Conservation (phyloP, 2,888 invertebrate species). For the Achlya flavicornis region DNA sequence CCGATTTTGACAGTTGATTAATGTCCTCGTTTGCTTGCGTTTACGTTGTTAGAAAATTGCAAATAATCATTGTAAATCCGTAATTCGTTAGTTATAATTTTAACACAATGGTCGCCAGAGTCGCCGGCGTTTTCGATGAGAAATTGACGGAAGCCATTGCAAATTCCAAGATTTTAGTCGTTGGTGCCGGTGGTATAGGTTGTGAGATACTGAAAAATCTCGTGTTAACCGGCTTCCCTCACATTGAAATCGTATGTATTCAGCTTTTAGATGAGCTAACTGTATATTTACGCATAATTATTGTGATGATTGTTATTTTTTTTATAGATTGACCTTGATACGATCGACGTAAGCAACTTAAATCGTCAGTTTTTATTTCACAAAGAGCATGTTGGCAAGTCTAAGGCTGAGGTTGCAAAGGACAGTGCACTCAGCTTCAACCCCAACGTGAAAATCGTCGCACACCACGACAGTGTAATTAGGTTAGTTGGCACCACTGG, state of each 20-base stretch:
- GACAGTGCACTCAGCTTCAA: slow-evolving; percentile 95
- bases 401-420: slow-evolving; percentile 96
- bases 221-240: slow-evolving; percentile 95
- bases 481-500: slow-evolving; percentile 84
- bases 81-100: slow-evolving; percentile 24
- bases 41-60: slow-evolving; percentile 38
- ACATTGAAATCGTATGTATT: slow-evolving; percentile 95
- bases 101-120: slow-evolving; percentile 85
- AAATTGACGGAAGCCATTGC: slow-evolving; percentile 86
- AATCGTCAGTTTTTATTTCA: slow-evolving; percentile 99
- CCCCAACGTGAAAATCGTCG: slow-evolving; percentile 93
- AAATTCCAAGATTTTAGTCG: slow-evolving; percentile 91
- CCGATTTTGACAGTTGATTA: slow-evolving; percentile 41
- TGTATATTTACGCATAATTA: slow-evolving; percentile 7
- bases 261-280: slow-evolving; percentile 14
- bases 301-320: slow-evolving; percentile 48
- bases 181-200: slow-evolving; percentile 99
- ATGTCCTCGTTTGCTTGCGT: slow-evolving; percentile 40
- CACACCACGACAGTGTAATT: slow-evolving; percentile 96
- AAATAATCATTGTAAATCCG: slow-evolving; percentile 30
- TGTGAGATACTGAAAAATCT: slow-evolving; percentile 99
- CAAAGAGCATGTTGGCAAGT: slow-evolving; percentile 98
- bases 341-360: slow-evolving; percentile 99
- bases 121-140: slow-evolving; percentile 87
- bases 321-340: slow-evolving; percentile 98